A percentile compares a stretch with the other conserved stretches of the same genome.
Conservation (phyloP, 2,888 invertebrate species). For the Aphodius sticticus region DNA sequence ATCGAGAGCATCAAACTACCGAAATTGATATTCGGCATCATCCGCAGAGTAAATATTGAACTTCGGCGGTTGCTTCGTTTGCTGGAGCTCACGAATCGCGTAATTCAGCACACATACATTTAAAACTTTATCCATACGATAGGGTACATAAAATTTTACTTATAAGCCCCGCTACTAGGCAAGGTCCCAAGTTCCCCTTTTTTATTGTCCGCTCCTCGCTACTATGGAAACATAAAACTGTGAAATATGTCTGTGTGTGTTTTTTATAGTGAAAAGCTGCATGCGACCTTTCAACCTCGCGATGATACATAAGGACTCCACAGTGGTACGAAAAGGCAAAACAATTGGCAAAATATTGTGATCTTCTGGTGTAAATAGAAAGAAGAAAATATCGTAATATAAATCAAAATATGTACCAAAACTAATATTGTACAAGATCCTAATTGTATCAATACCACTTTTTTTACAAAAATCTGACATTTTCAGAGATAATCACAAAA, state of each 20-base stretch:
- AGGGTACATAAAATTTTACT: conserved; percentile 21
- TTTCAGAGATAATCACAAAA: too few relatives aligned
- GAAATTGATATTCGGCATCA: not conserved
- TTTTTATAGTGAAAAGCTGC: not conserved
- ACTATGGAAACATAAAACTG: not conserved
- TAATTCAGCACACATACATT: conserved; percentile 10
- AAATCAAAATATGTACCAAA: too few relatives aligned
- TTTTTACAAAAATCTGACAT: too few relatives aligned
- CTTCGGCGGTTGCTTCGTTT: not conserved
- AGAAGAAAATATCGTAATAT: too few relatives aligned
- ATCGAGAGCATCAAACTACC: not conserved
- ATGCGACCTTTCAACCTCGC: not conserved
- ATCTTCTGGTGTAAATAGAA: too few relatives aligned
- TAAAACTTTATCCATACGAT: conserved; percentile 12
- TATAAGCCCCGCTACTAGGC: not conserved
- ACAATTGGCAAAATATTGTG: not conserved
- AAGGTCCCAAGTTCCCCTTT: conserved; percentile 7
- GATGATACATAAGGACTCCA: not conserved
- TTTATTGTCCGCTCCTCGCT: not conserved
- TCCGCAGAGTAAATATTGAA: not conserved
- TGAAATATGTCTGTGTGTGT: not conserved
- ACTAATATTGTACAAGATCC: too few relatives aligned
- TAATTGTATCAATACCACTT: too few relatives aligned
- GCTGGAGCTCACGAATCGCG: not conserved
- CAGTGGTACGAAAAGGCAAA: not conserved